A percentile compares a stretch with the other conserved stretches of the same genome.
phyloP scores from a whole-genome alignment of 2,797 vertebrate species.

The Tauraco hartlaubi region DNA sequence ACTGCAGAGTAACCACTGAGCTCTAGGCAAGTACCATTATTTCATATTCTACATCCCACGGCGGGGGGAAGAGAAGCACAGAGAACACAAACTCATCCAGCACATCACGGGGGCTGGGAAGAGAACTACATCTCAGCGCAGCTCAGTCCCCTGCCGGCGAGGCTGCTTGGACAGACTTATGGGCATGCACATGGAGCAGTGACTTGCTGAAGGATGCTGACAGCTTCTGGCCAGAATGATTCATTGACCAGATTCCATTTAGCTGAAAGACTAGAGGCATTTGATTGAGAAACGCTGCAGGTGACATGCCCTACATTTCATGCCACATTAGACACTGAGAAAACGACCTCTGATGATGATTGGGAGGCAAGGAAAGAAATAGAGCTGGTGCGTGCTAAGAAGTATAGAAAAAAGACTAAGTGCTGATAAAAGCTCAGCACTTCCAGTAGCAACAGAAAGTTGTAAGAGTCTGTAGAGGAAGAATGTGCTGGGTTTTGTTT shows the following conservation, averaged over 20 bases:
- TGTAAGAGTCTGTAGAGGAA: neutral
- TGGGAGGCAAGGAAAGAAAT: neutral
- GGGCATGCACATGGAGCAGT: fast-evolving
- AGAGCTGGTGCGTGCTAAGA: neutral
- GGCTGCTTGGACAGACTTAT: neutral
- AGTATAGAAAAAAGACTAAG: neutral
- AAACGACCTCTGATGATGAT: neutral
- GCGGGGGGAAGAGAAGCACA: neutral
- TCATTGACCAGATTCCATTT: neutral
- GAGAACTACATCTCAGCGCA: neutral
- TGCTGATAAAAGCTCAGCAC: neutral
- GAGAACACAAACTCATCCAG: neutral
- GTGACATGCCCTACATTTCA: neutral
- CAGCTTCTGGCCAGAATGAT: neutral
- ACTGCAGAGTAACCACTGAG: neutral
- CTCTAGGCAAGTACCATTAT: neutral
- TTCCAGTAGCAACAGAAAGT: neutral
- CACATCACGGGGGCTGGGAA: fast-evolving
- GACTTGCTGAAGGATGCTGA: neutral
- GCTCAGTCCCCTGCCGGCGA: neutral
- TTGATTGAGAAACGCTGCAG: neutral
- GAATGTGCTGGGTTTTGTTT: neutral
- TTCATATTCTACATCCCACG: neutral
- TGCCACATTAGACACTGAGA: neutral
- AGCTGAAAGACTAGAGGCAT: neutral